phyloP scores from a whole-genome alignment of 2,888 invertebrate genomes.

The Lithophane socia region DNA sequence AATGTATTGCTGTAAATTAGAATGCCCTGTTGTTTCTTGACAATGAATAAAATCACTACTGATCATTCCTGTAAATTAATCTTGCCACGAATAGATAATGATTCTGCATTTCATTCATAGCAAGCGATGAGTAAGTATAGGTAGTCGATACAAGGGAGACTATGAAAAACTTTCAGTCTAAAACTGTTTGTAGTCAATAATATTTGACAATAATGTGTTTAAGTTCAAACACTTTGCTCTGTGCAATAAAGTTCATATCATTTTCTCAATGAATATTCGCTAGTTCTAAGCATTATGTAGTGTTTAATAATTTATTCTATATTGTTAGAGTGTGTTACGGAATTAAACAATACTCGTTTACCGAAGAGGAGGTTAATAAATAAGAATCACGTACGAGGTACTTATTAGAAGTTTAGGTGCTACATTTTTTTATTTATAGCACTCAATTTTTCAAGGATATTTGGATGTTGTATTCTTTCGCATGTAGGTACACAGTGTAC shows the following conservation, averaged over 20 bases:
- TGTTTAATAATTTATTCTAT: slow-evolving; percentile 36
- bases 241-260: slow-evolving; percentile 75
- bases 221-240: slow-evolving; percentile 63
- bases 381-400: slow-evolving; percentile 8
- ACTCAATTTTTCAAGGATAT: neutral
- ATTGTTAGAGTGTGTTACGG: slow-evolving; percentile 14
- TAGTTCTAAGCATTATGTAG: slow-evolving; percentile 61
- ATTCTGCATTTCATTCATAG: slow-evolving; percentile 22
- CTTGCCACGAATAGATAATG: slow-evolving; percentile 19
- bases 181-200: slow-evolving; percentile 43
- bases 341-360: slow-evolving; percentile 22
- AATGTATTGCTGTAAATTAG: slow-evolving; percentile 39
- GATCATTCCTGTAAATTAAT: slow-evolving; percentile 47
- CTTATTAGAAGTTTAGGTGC: slow-evolving; percentile 18
- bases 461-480: neutral
- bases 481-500: neutral
- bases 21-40: slow-evolving; percentile 23
- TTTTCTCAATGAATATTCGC: slow-evolving; percentile 58
- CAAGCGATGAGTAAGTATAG: neutral
- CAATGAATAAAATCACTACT: slow-evolving; percentile 30
- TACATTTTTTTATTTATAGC: slow-evolving; percentile 3
- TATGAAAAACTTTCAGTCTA: slow-evolving; percentile 14
- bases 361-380: neutral
- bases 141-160: slow-evolving; percentile 17
- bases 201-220: slow-evolving; percentile 72